Evolutionary conservation across 2,113 vertebrate genomes (phyloP).

Genomic region (Eubucco bourcierii): DNA sequence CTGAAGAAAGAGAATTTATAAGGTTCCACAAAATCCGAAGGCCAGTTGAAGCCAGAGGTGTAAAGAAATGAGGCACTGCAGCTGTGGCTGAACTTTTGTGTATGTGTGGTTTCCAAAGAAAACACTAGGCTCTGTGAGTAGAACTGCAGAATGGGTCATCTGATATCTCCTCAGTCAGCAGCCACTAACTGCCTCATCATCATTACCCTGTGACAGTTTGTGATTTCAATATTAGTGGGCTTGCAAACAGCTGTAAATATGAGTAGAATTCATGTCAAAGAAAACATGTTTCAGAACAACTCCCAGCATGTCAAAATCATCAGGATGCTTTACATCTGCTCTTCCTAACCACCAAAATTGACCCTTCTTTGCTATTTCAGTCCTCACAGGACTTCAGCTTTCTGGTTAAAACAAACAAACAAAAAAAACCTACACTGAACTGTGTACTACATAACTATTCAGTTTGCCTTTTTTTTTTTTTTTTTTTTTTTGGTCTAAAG

Average conservation of each 20-base stretch:
- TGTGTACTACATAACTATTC: background rate
- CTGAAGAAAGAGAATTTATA: background rate
- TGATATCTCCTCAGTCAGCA: background rate
- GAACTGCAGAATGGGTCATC: background rate
- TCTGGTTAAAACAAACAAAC: background rate
- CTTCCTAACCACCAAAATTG: background rate
- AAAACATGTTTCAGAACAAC: background rate
- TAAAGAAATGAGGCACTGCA: background rate
- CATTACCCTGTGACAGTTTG: fast-evolving
- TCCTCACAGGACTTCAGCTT: background rate
- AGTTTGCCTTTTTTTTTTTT: background rate
- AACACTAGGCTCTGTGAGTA: background rate
- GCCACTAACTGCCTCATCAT: background rate
- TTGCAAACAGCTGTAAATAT: background rate
- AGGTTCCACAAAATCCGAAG: background rate
- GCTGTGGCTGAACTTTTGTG: background rate
- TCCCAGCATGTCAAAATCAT: background rate
- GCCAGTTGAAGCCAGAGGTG: background rate
- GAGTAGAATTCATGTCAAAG: background rate
- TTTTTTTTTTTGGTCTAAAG: background rate
- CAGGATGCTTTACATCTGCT: background rate
- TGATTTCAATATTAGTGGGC: background rate
- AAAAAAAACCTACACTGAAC: background rate
- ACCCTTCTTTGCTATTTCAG: background rate
- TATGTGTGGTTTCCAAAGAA: background rate